These are phyloP conservation scores for Garrulus glandarius DNA, from an alignment of 2,797 vertebrate species.

Conservation along the genomic window DNA sequence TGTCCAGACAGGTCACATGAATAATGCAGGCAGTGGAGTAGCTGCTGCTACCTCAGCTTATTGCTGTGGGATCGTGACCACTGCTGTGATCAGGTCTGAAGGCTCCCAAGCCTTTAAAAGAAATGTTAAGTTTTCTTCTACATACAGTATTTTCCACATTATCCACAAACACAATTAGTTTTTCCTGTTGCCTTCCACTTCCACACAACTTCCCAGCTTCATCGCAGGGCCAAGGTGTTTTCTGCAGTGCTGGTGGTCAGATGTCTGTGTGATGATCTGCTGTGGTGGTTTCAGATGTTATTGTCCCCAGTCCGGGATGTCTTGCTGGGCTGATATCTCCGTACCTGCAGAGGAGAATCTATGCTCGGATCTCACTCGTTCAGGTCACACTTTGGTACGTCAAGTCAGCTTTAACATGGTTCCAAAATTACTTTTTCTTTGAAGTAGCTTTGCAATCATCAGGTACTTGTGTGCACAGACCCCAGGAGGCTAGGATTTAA, in stretches of 20 bases:
- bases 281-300: not conserved
- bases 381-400: not conserved
- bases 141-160: not conserved
- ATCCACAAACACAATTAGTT: not conserved
- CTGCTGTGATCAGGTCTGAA: not conserved
- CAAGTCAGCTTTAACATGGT: not conserved
- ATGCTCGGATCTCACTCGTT: not conserved
- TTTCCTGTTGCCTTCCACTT: not conserved
- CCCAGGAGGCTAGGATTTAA: not conserved
- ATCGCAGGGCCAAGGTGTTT: rapidly evolving
- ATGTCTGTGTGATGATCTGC: not conserved
- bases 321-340: not conserved
- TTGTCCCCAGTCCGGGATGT: not conserved
- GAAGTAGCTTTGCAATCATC: not conserved
- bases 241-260: not conserved
- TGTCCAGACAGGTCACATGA: not conserved
- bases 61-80: not conserved
- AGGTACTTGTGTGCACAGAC: not conserved
- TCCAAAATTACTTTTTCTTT: not conserved
- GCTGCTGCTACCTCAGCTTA: not conserved
- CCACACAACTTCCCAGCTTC: not conserved
- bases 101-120: not conserved
- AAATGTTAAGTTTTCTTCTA: not conserved
- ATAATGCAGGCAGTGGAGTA: not conserved
- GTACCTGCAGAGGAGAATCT: not conserved